These are phyloP conservation scores for Oikopleura dioica DNA, from an alignment of 23 tunicate species.

Conservation along the genomic window DNA sequence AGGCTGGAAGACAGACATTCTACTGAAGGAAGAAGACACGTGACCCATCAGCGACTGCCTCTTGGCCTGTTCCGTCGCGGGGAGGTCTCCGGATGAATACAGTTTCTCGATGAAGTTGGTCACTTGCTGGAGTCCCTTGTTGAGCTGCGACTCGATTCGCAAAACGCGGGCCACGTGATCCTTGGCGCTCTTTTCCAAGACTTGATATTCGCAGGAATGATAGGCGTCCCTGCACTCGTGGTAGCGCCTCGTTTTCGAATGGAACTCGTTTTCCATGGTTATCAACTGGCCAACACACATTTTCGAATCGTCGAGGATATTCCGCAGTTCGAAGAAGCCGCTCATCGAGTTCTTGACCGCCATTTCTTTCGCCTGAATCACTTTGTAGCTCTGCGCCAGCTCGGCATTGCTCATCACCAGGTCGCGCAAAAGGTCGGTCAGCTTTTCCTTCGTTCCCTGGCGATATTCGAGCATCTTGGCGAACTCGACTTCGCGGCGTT, in stretches of 20 bases:
- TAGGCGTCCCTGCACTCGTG: not conserved
- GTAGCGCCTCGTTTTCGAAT: not conserved
- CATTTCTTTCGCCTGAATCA: conserved; percentile 6
- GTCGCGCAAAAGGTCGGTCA: not conserved
- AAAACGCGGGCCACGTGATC: not conserved
- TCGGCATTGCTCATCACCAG: not conserved
- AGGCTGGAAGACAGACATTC: too few relatives aligned
- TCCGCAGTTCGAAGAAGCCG: not conserved
- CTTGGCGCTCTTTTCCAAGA: not conserved
- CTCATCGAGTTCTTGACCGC: not conserved
- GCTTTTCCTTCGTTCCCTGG: not conserved
- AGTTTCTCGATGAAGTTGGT: not conserved
- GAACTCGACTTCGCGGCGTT: not conserved
- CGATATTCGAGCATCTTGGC: not conserved
- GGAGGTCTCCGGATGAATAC: too few relatives aligned
- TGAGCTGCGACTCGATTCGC: not conserved
- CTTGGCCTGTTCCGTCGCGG: too few relatives aligned
- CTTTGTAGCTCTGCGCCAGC: not conserved
- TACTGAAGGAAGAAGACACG: too few relatives aligned
- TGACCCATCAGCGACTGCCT: too few relatives aligned
- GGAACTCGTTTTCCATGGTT: not conserved
- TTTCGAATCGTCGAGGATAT: not conserved
- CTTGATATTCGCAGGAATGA: not conserved
- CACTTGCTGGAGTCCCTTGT: not conserved
- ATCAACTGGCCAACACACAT: not conserved